phyloP scores from a whole-genome alignment of 2,113 vertebrate species.

The Atherinomorus stipes region DNA sequence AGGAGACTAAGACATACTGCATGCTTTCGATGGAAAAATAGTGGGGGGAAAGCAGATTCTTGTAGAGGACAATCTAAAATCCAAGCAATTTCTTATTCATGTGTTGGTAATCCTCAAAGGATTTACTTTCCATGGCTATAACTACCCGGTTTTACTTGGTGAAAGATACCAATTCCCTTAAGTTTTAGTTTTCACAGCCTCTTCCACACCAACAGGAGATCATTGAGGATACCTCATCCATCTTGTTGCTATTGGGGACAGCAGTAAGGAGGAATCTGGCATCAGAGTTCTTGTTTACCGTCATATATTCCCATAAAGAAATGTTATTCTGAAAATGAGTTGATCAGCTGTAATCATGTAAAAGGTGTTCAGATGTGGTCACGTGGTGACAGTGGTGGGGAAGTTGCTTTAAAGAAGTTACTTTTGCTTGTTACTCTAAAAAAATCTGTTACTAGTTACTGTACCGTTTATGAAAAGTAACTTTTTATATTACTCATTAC shows the following conservation, averaged over 20 bases:
- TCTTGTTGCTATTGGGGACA: conserved; percentile 16
- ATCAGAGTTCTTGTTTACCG: not conserved
- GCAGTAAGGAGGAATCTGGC: conserved; percentile 9
- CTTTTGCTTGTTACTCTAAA: too few relatives aligned
- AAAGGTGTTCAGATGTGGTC: not conserved
- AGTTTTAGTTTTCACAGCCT: conserved; percentile 2
- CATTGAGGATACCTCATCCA: not conserved
- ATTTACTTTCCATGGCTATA: conserved; percentile 8
- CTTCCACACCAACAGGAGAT: conserved; percentile 19
- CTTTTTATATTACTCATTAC: too few relatives aligned
- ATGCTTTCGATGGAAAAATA: not conserved
- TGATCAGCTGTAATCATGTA: not conserved
- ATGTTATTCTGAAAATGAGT: not conserved
- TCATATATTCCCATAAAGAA: conserved; percentile 8
- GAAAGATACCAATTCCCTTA: conserved; percentile 19
- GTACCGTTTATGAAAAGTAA: too few relatives aligned
- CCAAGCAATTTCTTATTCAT: conserved; percentile 38
- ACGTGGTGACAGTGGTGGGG: too few relatives aligned
- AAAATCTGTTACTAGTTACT: too few relatives aligned
- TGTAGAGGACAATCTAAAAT: conserved; percentile 5
- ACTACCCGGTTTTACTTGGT: conserved; percentile 11
- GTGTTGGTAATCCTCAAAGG: conserved; percentile 11
- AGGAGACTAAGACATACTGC: not conserved
- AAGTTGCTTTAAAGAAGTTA: too few relatives aligned
- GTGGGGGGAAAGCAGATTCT: not conserved